Conservation (phyloP, 2,797 vertebrate species). For the Lemur catta region DNA sequence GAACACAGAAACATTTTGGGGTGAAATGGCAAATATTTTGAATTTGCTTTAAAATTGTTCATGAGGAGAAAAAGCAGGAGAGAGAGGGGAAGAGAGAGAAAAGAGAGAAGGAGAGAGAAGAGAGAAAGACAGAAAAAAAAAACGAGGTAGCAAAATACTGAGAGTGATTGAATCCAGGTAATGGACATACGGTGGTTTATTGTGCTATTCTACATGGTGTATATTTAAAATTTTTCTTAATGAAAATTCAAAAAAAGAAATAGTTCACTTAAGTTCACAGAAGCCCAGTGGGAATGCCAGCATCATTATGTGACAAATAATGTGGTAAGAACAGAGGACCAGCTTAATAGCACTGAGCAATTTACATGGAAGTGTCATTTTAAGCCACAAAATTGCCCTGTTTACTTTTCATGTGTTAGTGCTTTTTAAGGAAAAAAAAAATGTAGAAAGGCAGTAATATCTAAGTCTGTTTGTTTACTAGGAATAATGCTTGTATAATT, state of each 20-base stretch:
- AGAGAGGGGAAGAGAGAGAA: not conserved
- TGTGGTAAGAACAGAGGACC: not conserved
- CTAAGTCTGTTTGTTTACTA: constrained; percentile 67
- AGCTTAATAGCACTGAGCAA: not conserved
- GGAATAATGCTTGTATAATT: constrained; percentile 64
- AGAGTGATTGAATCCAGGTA: too few species aligned
- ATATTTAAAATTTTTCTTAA: constrained; percentile 9
- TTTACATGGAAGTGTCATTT: constrained; percentile 3
- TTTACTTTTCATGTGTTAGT: constrained; percentile 54
- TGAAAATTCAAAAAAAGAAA: not conserved
- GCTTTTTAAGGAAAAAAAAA: constrained; percentile 26
- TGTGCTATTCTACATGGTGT: not conserved
- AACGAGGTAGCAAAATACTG: not conserved
- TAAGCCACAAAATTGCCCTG: constrained; percentile 37
- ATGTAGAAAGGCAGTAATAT: constrained; percentile 46
- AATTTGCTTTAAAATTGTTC: not conserved
- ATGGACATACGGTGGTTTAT: not conserved
- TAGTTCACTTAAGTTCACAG: constrained; percentile 59
- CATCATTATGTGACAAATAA: not conserved
- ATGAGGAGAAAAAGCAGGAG: not conserved
- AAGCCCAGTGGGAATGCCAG: not conserved
- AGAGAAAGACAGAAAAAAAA: not conserved
- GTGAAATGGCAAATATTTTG: not conserved
- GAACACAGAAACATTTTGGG: not conserved
- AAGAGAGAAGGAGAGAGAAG: too few species aligned